Evolutionary conservation across 2,113 vertebrate genomes (phyloP).

Genomic region (Anolis sagrei): DNA sequence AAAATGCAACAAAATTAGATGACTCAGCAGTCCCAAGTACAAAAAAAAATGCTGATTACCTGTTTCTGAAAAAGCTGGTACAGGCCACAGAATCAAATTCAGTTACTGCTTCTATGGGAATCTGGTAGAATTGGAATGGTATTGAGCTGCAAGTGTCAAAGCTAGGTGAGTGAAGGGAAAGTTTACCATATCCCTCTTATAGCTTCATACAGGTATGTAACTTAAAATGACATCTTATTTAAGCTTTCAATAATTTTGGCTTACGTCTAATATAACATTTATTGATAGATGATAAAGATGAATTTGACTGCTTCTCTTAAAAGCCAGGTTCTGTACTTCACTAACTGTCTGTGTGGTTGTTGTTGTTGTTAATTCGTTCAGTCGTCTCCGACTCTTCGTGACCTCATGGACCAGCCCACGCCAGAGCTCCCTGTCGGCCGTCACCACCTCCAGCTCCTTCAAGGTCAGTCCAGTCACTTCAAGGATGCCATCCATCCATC

Average conservation of each 20-base stretch:
- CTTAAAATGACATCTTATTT: not conserved
- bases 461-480: too few relatives aligned
- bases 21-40: not conserved
- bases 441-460: too few relatives aligned
- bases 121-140: not conserved
- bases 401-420: too few relatives aligned
- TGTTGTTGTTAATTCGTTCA: too few relatives aligned
- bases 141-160: not conserved
- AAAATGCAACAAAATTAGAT: not conserved
- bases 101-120: not conserved
- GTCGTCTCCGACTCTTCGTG: too few relatives aligned
- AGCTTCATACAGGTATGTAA: not conserved
- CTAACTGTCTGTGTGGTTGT: not conserved
- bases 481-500: too few relatives aligned
- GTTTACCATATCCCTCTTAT: not conserved
- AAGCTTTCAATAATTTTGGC: not conserved
- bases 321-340: not conserved
- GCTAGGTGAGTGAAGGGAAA: not conserved
- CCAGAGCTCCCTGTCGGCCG: too few relatives aligned
- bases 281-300: not conserved
- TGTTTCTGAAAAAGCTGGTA: not conserved
- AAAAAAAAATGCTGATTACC: not conserved
- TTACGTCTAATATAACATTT: not conserved
- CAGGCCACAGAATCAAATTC: not conserved
- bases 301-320: not conserved